Evolutionary conservation across 1,140 invertebrate genomes (phyloP), one percentile per base, ranked within the genome.

Genomic region (Drosophila biarmipes): DNA sequence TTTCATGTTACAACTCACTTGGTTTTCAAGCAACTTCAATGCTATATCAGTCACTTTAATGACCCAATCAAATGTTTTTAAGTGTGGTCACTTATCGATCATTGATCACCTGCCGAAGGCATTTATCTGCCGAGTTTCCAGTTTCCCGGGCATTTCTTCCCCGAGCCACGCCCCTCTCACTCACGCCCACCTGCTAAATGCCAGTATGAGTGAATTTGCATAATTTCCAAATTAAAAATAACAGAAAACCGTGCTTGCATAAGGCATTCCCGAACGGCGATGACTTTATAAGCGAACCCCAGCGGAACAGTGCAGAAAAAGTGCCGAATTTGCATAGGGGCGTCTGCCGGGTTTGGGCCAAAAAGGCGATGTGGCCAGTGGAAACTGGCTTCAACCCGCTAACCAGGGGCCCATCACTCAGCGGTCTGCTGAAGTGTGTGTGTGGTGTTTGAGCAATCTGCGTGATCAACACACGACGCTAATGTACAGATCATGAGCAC

Each of bases 401-500:
- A 38, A 21, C 63, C 42, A 54, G 35, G 31, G 37, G 21, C 43
- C 77, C 77, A 85, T 80, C 81, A 86, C 57, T 86, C 80, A 86
- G 69, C 49, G 56, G 57, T 69, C 58, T 55, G 42, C 35, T 43
- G 54, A 49, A 73, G 17, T 73, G 37, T 61, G 34, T 58, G 40
- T 77, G 56, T 74, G 53, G 49, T 61, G 58, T 68, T 71, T 69
- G 63, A 61, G 79, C 75, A 87, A 87, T 87, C 84, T 84, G 79
- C 73, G 72, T 90, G 84, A 87, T 89, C 84, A 87, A 82, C 79
- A 87, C 75, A 89, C 84, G 82, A 87, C 82, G 79, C 75, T 87
- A 87, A 87, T 87, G 82, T 87, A 89, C 85, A 89, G 84, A 87
- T 87, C 82, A 87, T 87, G 82, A 82, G 82, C 82, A 89, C 79